Evolutionary conservation across 2,797 vertebrate genomes (phyloP), one percentile per base, ranked within the genome.

Genomic region (Macrochelys suwanniensis): DNA sequence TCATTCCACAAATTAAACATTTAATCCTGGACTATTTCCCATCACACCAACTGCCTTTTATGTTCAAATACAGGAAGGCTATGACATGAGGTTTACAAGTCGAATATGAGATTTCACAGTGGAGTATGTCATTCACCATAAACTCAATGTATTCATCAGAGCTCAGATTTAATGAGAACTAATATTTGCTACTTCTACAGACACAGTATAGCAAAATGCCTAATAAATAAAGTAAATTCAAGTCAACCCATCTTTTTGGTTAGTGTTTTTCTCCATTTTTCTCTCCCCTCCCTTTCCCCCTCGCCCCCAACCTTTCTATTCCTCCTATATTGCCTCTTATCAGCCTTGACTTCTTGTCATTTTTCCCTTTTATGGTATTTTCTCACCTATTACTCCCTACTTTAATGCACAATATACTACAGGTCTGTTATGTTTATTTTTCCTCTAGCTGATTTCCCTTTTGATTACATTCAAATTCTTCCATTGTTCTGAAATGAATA

Each of bases 401-500:
- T 97, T 92, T 95, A 45, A 61, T 89, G 85, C 84, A 45, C 5
- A 83, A 47, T 17, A 76, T 37, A 68, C 87, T 89, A 26, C 26
- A 87, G 26, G 79, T 81, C 82, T 91, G 77, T 26, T 68, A 85
- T 19, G 82, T 51, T 96, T 93, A n/a, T 76, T 92, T 96, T 96
- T 90, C 42, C 80, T 85, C 50, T 81, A 74, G 33, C 31, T 94
- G 51, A 87, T 89, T 97, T 95, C 80, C 90, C 15, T 80, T 94
- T 95, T 92, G 89, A 94, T 93, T 95, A 74, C 57, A 59, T 42
- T 79, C 10, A 68, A 71, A 95, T 65, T 61, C 45, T 82, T 86
- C 80, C 45, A 88, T 89, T 93, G 74, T 89, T 93, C 89, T 91
- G 85, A 92, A 96, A 79, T 85, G 1, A 96, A 71, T 81, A 84